Base-by-base conservation (phyloP, 1,140 invertebrate genomes). In the Pentalonia nigronervosa region DNA sequence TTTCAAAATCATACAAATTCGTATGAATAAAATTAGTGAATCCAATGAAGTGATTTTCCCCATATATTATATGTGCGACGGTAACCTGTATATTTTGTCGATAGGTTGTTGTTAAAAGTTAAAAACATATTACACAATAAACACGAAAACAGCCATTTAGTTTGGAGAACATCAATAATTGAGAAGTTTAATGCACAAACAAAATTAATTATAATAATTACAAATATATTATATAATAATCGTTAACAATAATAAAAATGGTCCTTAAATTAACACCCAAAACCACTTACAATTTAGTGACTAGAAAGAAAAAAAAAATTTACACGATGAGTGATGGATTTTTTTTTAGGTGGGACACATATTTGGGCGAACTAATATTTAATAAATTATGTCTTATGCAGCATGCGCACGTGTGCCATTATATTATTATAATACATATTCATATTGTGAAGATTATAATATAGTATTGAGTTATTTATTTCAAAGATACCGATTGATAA, bases 161-260 rank as follows among this genome's bases (percentile, higher is more conserved):
- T 83, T 41, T 45, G 9, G 30, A 14, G 11, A 86, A 47, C 25
- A 47, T 14, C 45, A 47, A 47, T 86, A 84, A 41, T 41, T 86
- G 84, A 47, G 41, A 86, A 86, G 25, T 86, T 86, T 86, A 47
- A 86, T 86, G 84, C 84, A 86, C 41, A 86, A 86, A 47, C 21
- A 86, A 86, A 48, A 47, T 30, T 17, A 47, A 86, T 47, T 47
- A 86, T 41, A 30, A 86, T 86, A 86, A 76, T 67, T 41, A 84
- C 34, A 41, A 84, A 45, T 86, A 86, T 45, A 86, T 86, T 23
- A 34, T 34, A 86, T 25, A 45, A 86, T 25, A 45, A 86, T 45
- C 41, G 11, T 86, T 45, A 86, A 86, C 45, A 86, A n/a, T 76
- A 76, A 76, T 76, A 76, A 86, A 14, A n/a, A 86, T 86, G 45